Conservation (phyloP, 2,113 vertebrate genomes). For the Gallinago media region DNA sequence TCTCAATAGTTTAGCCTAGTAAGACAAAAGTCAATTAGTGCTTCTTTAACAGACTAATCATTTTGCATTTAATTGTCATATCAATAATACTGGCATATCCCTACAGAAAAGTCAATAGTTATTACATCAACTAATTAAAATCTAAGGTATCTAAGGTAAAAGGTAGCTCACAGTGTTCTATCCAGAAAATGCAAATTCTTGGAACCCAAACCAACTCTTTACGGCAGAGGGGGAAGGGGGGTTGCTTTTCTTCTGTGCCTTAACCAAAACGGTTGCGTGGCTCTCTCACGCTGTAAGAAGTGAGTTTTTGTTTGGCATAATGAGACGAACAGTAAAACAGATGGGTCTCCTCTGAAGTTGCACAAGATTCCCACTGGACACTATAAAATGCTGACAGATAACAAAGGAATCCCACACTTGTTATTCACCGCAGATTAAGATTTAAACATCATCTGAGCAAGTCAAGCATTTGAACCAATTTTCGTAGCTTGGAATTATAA, state of each 20-base stretch:
- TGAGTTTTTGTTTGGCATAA: conserved; percentile 64
- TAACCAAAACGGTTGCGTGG: background rate
- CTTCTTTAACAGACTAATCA: conserved; percentile 69
- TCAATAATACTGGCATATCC: conserved; percentile 67
- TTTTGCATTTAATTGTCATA: conserved; percentile 76
- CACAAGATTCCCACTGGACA: conserved; percentile 67
- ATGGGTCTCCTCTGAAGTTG: conserved; percentile 65
- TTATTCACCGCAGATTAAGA: conserved; percentile 74
- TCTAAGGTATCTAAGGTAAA: conserved; percentile 60
- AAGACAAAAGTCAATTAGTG: conserved; percentile 71
- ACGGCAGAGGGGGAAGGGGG: background rate
- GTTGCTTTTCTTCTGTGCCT: background rate
- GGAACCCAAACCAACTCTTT: background rate
- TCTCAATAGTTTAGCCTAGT: conserved; percentile 56
- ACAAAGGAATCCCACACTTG: conserved; percentile 47
- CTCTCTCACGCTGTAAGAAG: background rate
- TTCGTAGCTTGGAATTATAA: background rate
- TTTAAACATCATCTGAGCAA: conserved; percentile 66
- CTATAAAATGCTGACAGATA: conserved; percentile 76
- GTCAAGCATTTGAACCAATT: conserved; percentile 7
- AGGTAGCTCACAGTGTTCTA: conserved; percentile 40
- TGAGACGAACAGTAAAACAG: conserved; percentile 58
- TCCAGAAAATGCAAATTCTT: conserved; percentile 48
- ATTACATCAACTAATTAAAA: conserved; percentile 75
- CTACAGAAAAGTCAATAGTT: conserved; percentile 69